Percentiles rank a stretch among this genome's conserved stretches.
phyloP scores from a whole-genome alignment of 2,888 invertebrate genomes.

The Nomada ruficornis region DNA sequence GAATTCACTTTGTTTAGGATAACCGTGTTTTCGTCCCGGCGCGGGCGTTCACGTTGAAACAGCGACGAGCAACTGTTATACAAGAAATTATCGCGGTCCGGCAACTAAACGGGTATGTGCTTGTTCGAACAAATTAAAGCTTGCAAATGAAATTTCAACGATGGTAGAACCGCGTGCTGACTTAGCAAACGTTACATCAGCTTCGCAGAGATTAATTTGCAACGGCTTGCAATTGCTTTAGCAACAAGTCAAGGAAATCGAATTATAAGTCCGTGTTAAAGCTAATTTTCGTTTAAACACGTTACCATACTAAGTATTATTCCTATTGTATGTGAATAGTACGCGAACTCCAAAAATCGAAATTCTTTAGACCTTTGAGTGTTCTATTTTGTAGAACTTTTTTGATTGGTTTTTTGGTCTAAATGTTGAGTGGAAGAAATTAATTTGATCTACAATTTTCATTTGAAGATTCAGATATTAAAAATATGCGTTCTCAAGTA shows the following conservation, averaged over 20 bases:
- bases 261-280: slow-evolving; percentile 22
- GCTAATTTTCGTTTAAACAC: slow-evolving; percentile 15
- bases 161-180: background rate
- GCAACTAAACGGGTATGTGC: background rate
- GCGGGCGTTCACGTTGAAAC: background rate
- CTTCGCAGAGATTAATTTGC: slow-evolving; percentile 29
- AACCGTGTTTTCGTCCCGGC: slow-evolving; percentile 2
- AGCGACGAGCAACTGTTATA: slow-evolving; percentile 16
- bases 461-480: too few relatives aligned
- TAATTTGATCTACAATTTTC: too few relatives aligned
- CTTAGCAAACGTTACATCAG: slow-evolving; percentile 22
- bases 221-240: slow-evolving; percentile 13
- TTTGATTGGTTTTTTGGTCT: too few relatives aligned
- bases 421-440: too few relatives aligned
- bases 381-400: background rate
- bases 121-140: slow-evolving; percentile 28
- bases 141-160: slow-evolving; percentile 23
- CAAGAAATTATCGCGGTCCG: slow-evolving; percentile 7
- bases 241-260: slow-evolving; percentile 32
- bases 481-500: too few relatives aligned
- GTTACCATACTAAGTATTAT: background rate
- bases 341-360: background rate
- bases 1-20: background rate
- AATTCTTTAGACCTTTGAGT: background rate
- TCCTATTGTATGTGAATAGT: background rate